phyloP scores from a whole-genome alignment of 2,113 vertebrate species.

The Collichthys lucidus region DNA sequence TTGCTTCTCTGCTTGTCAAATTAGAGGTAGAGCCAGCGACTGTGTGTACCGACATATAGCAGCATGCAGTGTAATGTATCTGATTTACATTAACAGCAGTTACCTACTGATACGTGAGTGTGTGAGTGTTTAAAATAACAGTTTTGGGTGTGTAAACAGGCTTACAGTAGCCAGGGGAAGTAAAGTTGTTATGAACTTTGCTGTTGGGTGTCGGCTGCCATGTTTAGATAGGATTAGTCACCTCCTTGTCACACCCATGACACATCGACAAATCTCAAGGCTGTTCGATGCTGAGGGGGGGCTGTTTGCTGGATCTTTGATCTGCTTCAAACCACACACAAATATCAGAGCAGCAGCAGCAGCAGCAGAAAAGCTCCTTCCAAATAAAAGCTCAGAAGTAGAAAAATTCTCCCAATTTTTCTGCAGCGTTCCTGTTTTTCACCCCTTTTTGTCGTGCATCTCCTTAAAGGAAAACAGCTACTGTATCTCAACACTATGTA shows the following conservation, averaged over 20 bases:
- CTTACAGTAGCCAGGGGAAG: conserved; percentile 36
- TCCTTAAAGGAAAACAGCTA: background rate
- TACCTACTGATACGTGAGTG: background rate
- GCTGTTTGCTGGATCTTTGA: conserved; percentile 17
- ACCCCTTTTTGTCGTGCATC: background rate
- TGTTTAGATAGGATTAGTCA: conserved; percentile 81
- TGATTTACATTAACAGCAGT: background rate
- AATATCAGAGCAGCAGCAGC: conserved; percentile 1
- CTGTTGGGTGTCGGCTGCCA: conserved; percentile 67
- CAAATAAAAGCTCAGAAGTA: conserved; percentile 30
- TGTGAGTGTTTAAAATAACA: background rate
- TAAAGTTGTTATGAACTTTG: conserved; percentile 46
- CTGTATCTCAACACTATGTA: background rate
- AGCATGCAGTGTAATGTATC: background rate
- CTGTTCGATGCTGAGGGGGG: conserved; percentile 35
- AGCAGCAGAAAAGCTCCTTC: too few species aligned
- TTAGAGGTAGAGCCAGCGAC: too few species aligned
- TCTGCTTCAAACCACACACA: conserved; percentile 12
- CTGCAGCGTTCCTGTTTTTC: background rate
- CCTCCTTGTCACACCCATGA: conserved; percentile 72
- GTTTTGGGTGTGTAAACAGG: conserved; percentile 22
- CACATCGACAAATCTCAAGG: conserved; percentile 58
- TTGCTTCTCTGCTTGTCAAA: background rate
- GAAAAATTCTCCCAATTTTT: background rate
- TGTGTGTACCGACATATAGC: background rate